These are phyloP conservation scores for Scleropages formosus DNA, from an alignment of 2,797 vertebrate species.

Conservation along the genomic window DNA sequence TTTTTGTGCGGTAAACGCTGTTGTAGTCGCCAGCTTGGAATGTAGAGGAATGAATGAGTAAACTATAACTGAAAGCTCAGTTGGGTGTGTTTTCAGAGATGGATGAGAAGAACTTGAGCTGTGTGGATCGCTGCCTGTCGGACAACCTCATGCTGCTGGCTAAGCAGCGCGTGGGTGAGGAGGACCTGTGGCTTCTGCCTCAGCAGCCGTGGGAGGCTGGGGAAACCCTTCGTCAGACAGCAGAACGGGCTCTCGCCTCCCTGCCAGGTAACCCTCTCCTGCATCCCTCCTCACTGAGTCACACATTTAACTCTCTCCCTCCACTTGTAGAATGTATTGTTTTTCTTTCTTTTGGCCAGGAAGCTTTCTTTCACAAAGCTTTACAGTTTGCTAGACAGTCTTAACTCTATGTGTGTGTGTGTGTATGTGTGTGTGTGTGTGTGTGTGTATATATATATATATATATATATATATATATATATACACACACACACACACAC, in stretches of 20 bases:
- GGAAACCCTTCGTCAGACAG: constrained; percentile 84
- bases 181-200: constrained; percentile 86
- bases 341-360: too few species aligned
- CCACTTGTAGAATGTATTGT: too few species aligned
- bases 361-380: too few species aligned
- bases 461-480: too few species aligned
- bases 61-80: too few species aligned
- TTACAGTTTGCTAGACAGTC: too few species aligned
- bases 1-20: not conserved
- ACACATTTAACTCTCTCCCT: too few species aligned
- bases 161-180: constrained; percentile 73
- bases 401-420: too few species aligned
- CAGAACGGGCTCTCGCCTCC: constrained; percentile 73
- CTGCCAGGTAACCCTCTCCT: constrained; percentile 71
- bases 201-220: constrained; percentile 84
- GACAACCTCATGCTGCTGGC: constrained; percentile 80
- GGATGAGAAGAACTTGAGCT: constrained; percentile 66
- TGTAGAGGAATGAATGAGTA: not conserved
- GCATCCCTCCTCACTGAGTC: too few species aligned
- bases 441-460: too few species aligned
- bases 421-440: too few species aligned
- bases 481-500: too few species aligned
- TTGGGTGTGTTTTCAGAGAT: constrained; percentile 62
- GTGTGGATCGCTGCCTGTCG: constrained; percentile 74
- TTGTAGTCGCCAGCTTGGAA: not conserved